Percentiles rank a stretch among this genome's conserved stretches.
Evolutionary conservation across 1,140 invertebrate genomes (phyloP).

Genomic region (Drosophila mojavensis): DNA sequence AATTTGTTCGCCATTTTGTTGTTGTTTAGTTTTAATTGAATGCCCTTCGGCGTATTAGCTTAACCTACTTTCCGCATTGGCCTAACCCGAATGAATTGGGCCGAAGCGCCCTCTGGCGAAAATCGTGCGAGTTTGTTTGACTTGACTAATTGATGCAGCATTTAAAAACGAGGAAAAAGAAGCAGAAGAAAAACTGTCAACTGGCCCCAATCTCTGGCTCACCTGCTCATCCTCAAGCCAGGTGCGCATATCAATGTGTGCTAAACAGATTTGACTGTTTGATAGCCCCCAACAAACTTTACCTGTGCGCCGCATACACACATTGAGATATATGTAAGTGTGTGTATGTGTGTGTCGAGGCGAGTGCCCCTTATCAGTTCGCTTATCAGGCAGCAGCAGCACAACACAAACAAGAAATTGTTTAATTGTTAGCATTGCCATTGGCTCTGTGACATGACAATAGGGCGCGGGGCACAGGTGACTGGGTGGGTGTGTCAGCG

Average conservation of each 20-base stretch:
- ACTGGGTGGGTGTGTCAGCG: not conserved
- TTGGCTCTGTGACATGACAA: conserved; percentile 1
- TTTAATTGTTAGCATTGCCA: conserved; percentile 59
- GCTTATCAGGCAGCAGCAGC: conserved; percentile 40
- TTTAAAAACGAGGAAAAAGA: no score
- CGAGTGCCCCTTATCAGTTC: conserved; percentile 59
- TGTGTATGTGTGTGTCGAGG: conserved; percentile 4
- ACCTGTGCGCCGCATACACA: no score
- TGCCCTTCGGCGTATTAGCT: no score
- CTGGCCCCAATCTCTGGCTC: not conserved
- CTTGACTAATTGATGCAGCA: conserved; percentile 5
- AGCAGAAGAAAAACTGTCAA: not conserved
- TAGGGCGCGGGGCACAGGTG: not conserved
- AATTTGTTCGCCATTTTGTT: not conserved
- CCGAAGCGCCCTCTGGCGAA: not conserved
- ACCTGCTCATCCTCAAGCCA: conserved; percentile 1
- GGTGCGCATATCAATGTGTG: conserved; percentile 43
- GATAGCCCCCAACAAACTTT: not conserved
- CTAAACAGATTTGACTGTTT: conserved; percentile 50
- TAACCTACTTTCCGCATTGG: no score
- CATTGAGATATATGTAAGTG: not conserved
- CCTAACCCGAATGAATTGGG: not conserved
- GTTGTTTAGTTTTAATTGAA: not conserved
- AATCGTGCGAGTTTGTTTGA: not conserved
- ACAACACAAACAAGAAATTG: conserved; percentile 53